phyloP scores from a whole-genome alignment of 2,797 vertebrate genomes.

The Okamejei kenojei region DNA sequence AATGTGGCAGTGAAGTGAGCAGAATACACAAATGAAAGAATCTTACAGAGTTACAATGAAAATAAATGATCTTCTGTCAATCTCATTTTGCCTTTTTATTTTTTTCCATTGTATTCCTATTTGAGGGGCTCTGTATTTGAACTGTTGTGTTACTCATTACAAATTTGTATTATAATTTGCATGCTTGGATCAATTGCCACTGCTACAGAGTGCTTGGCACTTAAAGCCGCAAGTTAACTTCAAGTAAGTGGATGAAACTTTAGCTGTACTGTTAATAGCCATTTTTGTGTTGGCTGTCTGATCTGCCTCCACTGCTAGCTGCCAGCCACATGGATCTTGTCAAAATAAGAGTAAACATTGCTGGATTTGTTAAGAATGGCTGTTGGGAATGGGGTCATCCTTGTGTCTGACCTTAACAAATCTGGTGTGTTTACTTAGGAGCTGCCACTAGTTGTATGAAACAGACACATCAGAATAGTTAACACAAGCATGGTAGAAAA shows the following conservation, averaged over 20 bases:
- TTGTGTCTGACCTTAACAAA: background rate
- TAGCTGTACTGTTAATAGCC: background rate
- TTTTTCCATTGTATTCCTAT: background rate
- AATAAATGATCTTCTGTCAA: background rate
- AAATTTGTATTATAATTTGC: background rate
- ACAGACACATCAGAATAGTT: background rate
- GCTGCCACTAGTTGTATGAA: background rate
- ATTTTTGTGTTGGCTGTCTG: background rate
- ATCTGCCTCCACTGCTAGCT: background rate
- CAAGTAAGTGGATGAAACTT: background rate
- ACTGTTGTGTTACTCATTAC: background rate
- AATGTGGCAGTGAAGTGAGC: background rate
- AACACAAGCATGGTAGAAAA: background rate
- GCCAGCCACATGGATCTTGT: background rate
- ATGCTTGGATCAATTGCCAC: background rate
- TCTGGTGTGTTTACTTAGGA: background rate
- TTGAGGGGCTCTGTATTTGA: background rate
- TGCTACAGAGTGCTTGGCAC: too few relatives aligned
- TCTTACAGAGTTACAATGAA: background rate
- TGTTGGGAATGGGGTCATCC: background rate
- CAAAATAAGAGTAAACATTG: constrained; percentile 7
- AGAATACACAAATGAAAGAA: background rate
- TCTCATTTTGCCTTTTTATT: background rate
- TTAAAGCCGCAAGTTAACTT: background rate
- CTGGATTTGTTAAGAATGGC: background rate